Percentiles rank a stretch among this genome's conserved stretches.
phyloP scores from a whole-genome alignment of 2,797 vertebrate species.

The Triplophysa yarkandensis region DNA sequence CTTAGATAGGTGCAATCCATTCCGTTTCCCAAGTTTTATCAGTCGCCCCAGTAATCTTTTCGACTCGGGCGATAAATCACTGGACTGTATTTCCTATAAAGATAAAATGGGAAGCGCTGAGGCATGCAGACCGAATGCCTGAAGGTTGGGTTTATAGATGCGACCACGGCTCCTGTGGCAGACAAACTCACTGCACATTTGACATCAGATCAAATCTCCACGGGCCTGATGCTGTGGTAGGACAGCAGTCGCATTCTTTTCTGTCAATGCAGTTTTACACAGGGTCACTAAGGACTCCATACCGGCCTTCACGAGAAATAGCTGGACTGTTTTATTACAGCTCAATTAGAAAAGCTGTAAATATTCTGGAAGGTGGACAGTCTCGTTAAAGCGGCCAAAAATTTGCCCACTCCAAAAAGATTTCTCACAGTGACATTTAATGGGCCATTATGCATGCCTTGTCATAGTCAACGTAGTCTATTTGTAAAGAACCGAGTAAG shows the following conservation, averaged over 20 bases:
- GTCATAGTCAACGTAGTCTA: no score
- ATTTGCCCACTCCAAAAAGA: background rate
- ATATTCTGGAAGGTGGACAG: background rate
- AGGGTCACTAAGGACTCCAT: background rate
- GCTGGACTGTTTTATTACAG: slow-evolving; percentile 26
- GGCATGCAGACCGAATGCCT: slow-evolving; percentile 9
- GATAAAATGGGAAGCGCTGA: slow-evolving; percentile 52
- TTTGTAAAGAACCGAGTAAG: no score
- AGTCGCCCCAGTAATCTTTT: slow-evolving; percentile 86
- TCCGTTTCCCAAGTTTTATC: slow-evolving; percentile 85
- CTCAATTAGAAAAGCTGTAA: slow-evolving; percentile 49
- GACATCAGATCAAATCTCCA: background rate
- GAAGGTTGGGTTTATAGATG: slow-evolving; percentile 3
- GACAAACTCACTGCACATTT: background rate
- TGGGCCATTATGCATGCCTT: no score
- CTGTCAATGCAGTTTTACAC: slow-evolving; percentile 6
- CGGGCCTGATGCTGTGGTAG: background rate
- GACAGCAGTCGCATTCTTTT: background rate
- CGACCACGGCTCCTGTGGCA: background rate
- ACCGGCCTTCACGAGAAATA: slow-evolving; percentile 13
- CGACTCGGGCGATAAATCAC: slow-evolving; percentile 80
- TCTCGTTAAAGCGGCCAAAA: background rate
- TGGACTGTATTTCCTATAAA: slow-evolving; percentile 79
- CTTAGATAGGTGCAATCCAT: slow-evolving; percentile 87
- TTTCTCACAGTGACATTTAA: background rate